phyloP scores from a whole-genome alignment of 2,888 invertebrate genomes.

The Chrysina gloriosa region DNA sequence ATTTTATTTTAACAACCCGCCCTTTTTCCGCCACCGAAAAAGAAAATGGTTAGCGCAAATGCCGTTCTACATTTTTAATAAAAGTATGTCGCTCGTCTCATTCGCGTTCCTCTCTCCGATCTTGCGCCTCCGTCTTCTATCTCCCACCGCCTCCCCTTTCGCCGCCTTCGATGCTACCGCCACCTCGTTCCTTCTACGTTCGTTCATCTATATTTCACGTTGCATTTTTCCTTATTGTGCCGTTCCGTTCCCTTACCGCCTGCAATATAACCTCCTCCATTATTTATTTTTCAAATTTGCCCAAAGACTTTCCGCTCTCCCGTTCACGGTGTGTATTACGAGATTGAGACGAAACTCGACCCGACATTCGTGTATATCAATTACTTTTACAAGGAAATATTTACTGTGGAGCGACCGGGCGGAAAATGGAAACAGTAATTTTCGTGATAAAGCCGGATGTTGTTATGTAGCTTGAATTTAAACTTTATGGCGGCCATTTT shows the following conservation, averaged over 20 bases:
- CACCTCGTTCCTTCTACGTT: slow-evolving; percentile 13
- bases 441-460: no score
- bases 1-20: slow-evolving; percentile 27
- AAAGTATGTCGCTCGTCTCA: slow-evolving; percentile 31
- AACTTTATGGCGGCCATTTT: no score
- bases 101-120: not conserved
- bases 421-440: no score
- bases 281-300: slow-evolving; percentile 51
- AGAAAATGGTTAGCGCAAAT: slow-evolving; percentile 43
- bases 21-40: slow-evolving; percentile 2
- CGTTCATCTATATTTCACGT: slow-evolving; percentile 52
- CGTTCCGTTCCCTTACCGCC: slow-evolving; percentile 53
- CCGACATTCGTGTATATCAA: slow-evolving; percentile 17
- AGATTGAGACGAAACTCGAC: slow-evolving; percentile 10
- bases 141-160: not conserved
- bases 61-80: slow-evolving; percentile 41
- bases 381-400: slow-evolving; percentile 17
- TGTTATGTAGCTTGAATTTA: no score
- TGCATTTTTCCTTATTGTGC: slow-evolving; percentile 52
- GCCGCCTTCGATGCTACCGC: no score
- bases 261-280: slow-evolving; percentile 60
- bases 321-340: not conserved
- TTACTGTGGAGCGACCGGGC: no score
- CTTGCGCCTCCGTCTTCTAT: not conserved
- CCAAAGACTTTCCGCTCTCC: slow-evolving; percentile 9